Evolutionary conservation across 2,113 vertebrate genomes (phyloP).

Genomic region (Nesogale talazaci): DNA sequence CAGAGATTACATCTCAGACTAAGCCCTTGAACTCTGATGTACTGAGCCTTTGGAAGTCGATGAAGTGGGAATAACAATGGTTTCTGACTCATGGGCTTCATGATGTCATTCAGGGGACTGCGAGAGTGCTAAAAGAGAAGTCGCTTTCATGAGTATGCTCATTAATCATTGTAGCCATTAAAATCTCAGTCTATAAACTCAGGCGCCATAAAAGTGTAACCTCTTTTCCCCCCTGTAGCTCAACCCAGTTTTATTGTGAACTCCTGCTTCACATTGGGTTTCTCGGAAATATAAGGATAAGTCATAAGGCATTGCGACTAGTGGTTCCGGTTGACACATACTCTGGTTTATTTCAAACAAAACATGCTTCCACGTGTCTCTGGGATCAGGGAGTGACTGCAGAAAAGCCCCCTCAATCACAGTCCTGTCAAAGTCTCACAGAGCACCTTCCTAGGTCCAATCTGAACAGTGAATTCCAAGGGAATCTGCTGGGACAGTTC

Average conservation of each 20-base stretch:
- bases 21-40: not conserved
- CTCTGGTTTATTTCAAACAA: too few relatives aligned
- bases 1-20: too few relatives aligned
- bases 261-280: not conserved
- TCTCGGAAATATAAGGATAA: not conserved
- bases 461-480: too few relatives aligned
- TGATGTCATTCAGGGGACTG: not conserved
- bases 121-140: not conserved
- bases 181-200: not conserved
- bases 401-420: too few relatives aligned
- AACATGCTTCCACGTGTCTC: too few relatives aligned
- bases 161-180: not conserved
- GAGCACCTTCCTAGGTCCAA: too few relatives aligned
- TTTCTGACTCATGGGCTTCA: not conserved
- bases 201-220: not conserved
- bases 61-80: not conserved
- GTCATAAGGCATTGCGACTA: too few relatives aligned
- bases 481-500: too few relatives aligned
- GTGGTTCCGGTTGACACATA: too few relatives aligned
- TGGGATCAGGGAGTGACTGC: too few relatives aligned
- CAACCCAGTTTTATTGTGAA: slow-evolving; percentile 7
- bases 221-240: not conserved
- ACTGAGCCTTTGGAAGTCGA: not conserved
- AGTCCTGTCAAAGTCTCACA: too few relatives aligned
- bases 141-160: not conserved